Percentiles rank a stretch among this genome's conserved stretches.
These are phyloP conservation scores for Cavia porcellus DNA, from an alignment of 2,113 vertebrate species.

Conservation along the genomic window DNA sequence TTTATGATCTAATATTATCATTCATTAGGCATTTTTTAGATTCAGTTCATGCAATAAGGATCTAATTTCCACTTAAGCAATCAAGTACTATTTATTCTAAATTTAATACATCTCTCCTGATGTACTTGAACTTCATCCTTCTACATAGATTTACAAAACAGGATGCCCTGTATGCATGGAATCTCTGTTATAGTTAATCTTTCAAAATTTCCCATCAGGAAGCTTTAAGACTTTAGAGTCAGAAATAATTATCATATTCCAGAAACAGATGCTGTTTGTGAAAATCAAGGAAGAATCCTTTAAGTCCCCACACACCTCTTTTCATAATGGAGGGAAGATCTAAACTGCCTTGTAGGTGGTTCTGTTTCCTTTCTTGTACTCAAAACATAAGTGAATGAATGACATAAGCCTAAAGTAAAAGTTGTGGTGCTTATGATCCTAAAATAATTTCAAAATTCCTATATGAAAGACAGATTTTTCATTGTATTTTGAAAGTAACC, in stretches of 20 bases:
- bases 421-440: not conserved
- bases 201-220: not conserved
- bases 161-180: not conserved
- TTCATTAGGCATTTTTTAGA: not conserved
- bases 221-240: not conserved
- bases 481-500: not conserved
- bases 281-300: not conserved
- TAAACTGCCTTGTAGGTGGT: not conserved
- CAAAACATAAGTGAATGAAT: not conserved
- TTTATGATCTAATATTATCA: not conserved
- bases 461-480: not conserved
- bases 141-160: not conserved
- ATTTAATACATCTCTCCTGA: not conserved
- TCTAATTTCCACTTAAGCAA: not conserved
- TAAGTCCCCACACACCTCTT: not conserved
- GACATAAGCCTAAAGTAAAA: not conserved
- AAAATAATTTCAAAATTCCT: not conserved
- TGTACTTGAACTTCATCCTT: not conserved
- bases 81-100: slow-evolving; percentile 10
- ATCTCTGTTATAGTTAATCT: not conserved
- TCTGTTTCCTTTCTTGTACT: not conserved
- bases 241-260: not conserved
- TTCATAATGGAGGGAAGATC: not conserved
- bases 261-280: not conserved
- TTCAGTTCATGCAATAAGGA: not conserved